Evolutionary conservation across 2,888 invertebrate genomes (phyloP).

Genomic region (Eulithis testata): DNA sequence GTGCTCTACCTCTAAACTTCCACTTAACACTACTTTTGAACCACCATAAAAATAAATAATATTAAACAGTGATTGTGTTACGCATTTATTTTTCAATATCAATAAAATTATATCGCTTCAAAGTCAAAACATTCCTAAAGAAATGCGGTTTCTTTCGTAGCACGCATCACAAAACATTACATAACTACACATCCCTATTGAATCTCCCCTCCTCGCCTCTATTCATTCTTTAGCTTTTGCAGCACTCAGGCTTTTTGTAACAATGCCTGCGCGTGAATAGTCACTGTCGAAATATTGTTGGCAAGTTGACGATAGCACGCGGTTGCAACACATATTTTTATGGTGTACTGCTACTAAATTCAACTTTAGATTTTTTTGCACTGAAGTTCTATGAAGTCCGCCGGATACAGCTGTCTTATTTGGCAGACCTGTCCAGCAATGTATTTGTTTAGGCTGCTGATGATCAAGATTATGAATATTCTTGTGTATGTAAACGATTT

Average conservation of each 20-base stretch:
- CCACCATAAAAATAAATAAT: too few relatives aligned
- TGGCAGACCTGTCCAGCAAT: too few relatives aligned
- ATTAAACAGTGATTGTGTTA: background rate
- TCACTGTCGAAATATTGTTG: conserved; percentile 78
- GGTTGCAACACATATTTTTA: too few relatives aligned
- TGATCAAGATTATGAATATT: too few relatives aligned
- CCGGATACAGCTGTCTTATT: too few relatives aligned
- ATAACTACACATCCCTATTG: conserved; percentile 77
- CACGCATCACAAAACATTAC: conserved; percentile 77
- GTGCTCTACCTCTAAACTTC: too few relatives aligned
- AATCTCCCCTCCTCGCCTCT: conserved; percentile 70
- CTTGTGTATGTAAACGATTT: too few relatives aligned
- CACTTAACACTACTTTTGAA: too few relatives aligned
- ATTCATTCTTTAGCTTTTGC: conserved; percentile 81
- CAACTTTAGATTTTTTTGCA: too few relatives aligned
- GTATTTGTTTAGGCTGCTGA: too few relatives aligned
- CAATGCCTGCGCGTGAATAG: conserved; percentile 66
- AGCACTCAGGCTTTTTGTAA: conserved; percentile 77
- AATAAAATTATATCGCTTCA: conserved; percentile 9
- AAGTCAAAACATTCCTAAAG: conserved; percentile 35
- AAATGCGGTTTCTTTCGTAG: conserved; percentile 40
- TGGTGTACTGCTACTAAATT: too few relatives aligned
- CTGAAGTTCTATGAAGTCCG: too few relatives aligned
- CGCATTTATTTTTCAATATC: background rate
- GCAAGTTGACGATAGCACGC: conserved; percentile 26